Conservation (phyloP, 2,797 vertebrate genomes). For the Pitangus sulphuratus region DNA sequence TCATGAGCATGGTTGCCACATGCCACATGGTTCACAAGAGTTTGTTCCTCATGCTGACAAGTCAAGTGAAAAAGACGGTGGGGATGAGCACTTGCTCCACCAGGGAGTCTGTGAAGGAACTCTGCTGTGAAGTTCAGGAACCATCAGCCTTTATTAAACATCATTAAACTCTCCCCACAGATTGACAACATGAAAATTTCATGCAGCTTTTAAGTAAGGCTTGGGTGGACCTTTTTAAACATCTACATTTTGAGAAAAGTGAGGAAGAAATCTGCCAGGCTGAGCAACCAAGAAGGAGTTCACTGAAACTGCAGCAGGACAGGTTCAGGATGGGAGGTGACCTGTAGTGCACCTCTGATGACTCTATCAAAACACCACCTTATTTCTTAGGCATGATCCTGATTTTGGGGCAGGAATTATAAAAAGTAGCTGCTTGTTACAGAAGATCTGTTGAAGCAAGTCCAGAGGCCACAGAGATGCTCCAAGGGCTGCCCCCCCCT, state of each 20-base stretch:
- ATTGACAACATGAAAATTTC: conserved; percentile 16
- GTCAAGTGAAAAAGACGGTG: neutral
- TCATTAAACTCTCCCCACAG: neutral
- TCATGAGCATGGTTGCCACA: neutral
- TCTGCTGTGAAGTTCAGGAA: neutral
- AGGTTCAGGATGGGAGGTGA: neutral
- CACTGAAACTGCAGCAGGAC: neutral
- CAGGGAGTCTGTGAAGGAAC: neutral
- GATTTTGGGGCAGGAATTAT: neutral
- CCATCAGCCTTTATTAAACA: conserved; percentile 25
- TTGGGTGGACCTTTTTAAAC: neutral
- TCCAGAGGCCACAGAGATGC: neutral
- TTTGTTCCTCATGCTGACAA: neutral
- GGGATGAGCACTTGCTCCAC: neutral
- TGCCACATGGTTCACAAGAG: neutral
- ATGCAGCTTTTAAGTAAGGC: neutral
- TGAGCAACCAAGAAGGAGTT: neutral
- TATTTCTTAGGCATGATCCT: neutral
- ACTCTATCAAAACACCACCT: neutral
- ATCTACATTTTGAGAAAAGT: neutral
- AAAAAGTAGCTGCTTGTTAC: neutral
- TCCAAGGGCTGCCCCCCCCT: neutral
- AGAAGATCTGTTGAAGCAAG: neutral
- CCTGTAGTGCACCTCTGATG: neutral
- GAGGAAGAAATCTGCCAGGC: neutral